Evolutionary conservation across 2,113 vertebrate genomes (phyloP).

Genomic region (Xiphophorus hellerii): DNA sequence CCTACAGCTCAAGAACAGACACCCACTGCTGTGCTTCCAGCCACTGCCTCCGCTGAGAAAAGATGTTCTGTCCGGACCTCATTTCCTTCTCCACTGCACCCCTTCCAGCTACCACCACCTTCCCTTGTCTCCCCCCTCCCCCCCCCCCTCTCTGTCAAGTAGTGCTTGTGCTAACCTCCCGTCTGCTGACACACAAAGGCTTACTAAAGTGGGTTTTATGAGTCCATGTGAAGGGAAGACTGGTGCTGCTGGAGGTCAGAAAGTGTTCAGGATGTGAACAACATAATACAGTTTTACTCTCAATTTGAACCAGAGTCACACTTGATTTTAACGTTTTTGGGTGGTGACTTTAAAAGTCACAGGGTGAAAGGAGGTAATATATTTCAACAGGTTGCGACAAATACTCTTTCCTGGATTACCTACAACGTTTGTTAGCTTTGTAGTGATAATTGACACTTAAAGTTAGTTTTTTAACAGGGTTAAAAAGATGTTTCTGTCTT

Average conservation of each 20-base stretch:
- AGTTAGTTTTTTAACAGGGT: background rate
- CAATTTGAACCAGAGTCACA: conserved; percentile 56
- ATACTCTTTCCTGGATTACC: background rate
- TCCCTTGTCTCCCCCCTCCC: conserved; percentile 24
- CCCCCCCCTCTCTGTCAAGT: conserved; percentile 59
- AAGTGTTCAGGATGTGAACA: conserved; percentile 68
- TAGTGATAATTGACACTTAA: conserved; percentile 4
- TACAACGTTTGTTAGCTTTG: conserved; percentile 15
- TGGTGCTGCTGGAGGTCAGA: conserved; percentile 67
- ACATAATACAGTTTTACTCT: conserved; percentile 63
- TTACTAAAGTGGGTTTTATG: conserved; percentile 75
- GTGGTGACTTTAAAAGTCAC: conserved; percentile 41
- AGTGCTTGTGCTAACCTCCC: conserved; percentile 77
- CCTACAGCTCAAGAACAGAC: conserved; percentile 78
- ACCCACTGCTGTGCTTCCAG: conserved; percentile 70
- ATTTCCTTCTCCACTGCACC: conserved; percentile 56
- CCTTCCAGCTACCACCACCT: conserved; percentile 3
- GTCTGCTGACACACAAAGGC: conserved; percentile 70
- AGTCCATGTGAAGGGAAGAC: conserved; percentile 66
- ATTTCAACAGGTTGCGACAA: conserved; percentile 23
- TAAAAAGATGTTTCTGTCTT: background rate
- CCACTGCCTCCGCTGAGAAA: conserved; percentile 73
- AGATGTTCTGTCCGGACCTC: conserved; percentile 76
- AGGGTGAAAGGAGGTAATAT: conserved; percentile 11
- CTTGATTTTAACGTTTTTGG: conserved; percentile 51